Base-by-base conservation (phyloP, 2,888 invertebrate species). In the Lacanobia wlatinum region DNA sequence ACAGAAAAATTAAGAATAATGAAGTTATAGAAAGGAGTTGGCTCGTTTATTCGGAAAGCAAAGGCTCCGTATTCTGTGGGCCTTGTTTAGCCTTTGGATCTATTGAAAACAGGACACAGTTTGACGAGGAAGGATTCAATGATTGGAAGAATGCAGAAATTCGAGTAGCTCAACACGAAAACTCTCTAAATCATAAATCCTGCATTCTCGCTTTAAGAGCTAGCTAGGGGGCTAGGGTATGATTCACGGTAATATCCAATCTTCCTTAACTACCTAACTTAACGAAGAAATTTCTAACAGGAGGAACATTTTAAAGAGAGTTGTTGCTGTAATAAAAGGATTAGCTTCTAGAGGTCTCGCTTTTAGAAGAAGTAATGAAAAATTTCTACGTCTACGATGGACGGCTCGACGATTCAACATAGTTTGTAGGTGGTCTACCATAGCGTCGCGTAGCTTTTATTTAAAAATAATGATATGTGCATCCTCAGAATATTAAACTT, bases 301-400 rank as follows among this genome's bases (percentile, higher is more conserved):
- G 52, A 55, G 28, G 53, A 55, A 55, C 28, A 55, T 55, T 28
- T 55, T 52, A 55, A 55, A 55, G 53, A 55, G 53, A 6, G 28
- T 28, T 55, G 53, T 55, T 55, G 53, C 53, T 55, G 23, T 55
- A 28, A 55, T 55, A 55, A 55, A 55, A 55, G 28, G 53, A 55
- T 55, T 28, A 52, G 52, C 53, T 28, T 55, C 53, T 28, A 55
- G 14, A 55, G 28, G 23, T 55, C n/a, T n/a, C n/a, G n/a, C 53
- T 28, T 28, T 55, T 55, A 55, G 53, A 55, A 28, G 53, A 55
- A 55, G 53, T 28, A 55, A 55, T 28, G 53, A 55, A 55, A 55
- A 55, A 55, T 55, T 55, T 55, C 28, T 28, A 55, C 53, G n/a
- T n/a, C n/a, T n/a, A n/a, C n/a, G n/a, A n/a, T n/a, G n/a, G n/a